Conservation (phyloP, 2,888 invertebrate species). For the Cryptosula pallasiana region DNA sequence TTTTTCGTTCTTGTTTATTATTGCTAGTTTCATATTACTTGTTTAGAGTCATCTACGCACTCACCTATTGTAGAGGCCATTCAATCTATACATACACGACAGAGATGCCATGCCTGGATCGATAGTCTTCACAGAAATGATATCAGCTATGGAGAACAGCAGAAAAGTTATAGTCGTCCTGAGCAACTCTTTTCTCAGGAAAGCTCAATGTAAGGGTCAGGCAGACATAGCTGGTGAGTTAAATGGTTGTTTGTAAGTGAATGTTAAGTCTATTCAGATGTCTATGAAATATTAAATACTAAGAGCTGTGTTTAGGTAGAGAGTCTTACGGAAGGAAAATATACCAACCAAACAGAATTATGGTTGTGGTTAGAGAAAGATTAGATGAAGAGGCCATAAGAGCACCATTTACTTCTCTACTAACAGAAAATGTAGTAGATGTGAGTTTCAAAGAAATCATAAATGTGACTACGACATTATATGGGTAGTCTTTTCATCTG, state of each 20-base stretch:
- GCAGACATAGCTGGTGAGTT: constrained; percentile 11
- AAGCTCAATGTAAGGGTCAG: not conserved
- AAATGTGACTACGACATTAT: not conserved
- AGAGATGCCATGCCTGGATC: constrained; percentile 13
- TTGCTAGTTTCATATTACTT: too few species aligned
- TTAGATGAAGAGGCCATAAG: not conserved
- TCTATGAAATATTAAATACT: too few species aligned
- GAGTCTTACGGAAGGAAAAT: not conserved
- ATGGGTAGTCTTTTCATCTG: not conserved
- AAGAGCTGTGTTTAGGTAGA: too few species aligned
- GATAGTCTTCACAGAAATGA: not conserved
- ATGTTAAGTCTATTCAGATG: too few species aligned
- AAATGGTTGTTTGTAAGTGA: too few species aligned
- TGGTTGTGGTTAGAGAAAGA: too few species aligned
- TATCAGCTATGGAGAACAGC: not conserved
- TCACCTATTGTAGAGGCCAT: not conserved
- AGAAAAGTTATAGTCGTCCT: not conserved
- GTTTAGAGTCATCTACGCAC: not conserved
- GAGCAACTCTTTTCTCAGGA: not conserved
- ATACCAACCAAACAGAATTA: too few species aligned
- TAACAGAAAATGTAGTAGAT: not conserved
- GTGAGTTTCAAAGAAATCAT: constrained; percentile 7
- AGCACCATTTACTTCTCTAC: constrained; percentile 9
- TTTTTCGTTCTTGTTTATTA: too few species aligned
- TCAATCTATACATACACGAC: not conserved